Base-by-base conservation (phyloP, 2,888 invertebrate species). In the Elysia crispata region DNA sequence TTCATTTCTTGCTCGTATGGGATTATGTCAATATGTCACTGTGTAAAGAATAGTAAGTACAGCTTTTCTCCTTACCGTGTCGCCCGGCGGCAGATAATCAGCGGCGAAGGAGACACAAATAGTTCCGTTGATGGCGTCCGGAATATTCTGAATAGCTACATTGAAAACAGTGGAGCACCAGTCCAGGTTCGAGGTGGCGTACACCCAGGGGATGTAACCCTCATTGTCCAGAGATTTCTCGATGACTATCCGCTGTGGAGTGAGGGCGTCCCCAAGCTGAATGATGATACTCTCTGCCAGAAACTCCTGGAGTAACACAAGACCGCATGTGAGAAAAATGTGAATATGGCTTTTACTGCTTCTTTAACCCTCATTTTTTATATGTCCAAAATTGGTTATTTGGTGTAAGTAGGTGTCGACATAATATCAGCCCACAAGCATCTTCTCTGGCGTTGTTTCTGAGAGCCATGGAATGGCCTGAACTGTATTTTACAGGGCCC, bases 231-330 rank as follows among this genome's bases (percentile, higher is more conserved):
- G 31, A 23, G 85, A 85, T 73, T 82, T 84, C 20, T 69, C 28
- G n/a, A 85, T 78, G 15, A 82, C 79, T 18, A 89, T 85, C 31
- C 72, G 74, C 11, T 83, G 84, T 11, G 89, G 88, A n/a, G 86
- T 81, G 30, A 82, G 70, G 0, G 87, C 85, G 60, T 88, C 86
- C 1, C 84, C 87, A 78, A 88, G 80, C 30, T 33, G 30, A 23
- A 89, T 62, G 15, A 54, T 75, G 11, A 88, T 85, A 18, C 41
- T 66, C 60, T 87, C 83, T 8, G 86, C 82, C 54, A 82, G 77
- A 82, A 87, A 88, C 30, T 80, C 83, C 88, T 88, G 82, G 13
- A 70, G 23, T 50, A 25, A 64, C n/a, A n/a, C n/a, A n/a, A n/a
- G n/a, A n/a, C n/a, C n/a, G n/a, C n/a, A n/a, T n/a, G n/a, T n/a